Evolutionary conservation across 2,888 invertebrate species (phyloP), one percentile per base, ranked within the genome.

Genomic region (Idaea biselata): DNA sequence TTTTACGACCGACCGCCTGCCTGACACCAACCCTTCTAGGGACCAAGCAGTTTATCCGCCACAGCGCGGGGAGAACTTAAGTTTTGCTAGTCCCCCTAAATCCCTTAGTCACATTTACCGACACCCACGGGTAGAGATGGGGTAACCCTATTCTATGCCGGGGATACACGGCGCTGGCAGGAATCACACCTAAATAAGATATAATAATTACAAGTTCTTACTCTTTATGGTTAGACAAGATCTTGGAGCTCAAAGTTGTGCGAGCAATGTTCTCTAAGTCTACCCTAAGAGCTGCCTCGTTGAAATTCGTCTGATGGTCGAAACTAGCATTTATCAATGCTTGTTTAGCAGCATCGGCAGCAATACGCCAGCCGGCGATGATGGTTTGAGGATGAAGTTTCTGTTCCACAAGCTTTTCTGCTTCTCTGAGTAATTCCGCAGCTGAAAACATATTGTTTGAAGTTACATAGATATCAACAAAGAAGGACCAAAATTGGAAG

Each of bases 351-450:
- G 96, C 96, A 63, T 95, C 95, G 0, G 96, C 95, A 17, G 99
- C 98, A 75, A 95, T 95, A 67, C 99, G 94, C 98, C 99, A 99
- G 14, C 99, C 99, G 61, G 97, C 93, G 68, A 99, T 97, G 67
- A 99, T 98, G 0, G 97, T 99, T 93, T 99, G 99, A 1, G 99
- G 99, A 86, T 99, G 99, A 69, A 99, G 95, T 86, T 98, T 98
- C 88, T 97, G 97, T 62, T 96, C 96, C 64, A 99, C 94, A 60
- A 99, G 91, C 79, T 96, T 96, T 85, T 99, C 99, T 16, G 99
- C 99, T 92, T 99, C 99, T 77, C 97, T 95, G 18, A 99, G 93
- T 60, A 99, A 89, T 89, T 99, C 99, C 60, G 99, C 96, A 73
- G 99, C 99, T 92, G 82, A 65, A 79, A 93, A 55, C 58, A 16